phyloP scores from a whole-genome alignment of 2,113 vertebrate species.

The Ondatra zibethicus region DNA sequence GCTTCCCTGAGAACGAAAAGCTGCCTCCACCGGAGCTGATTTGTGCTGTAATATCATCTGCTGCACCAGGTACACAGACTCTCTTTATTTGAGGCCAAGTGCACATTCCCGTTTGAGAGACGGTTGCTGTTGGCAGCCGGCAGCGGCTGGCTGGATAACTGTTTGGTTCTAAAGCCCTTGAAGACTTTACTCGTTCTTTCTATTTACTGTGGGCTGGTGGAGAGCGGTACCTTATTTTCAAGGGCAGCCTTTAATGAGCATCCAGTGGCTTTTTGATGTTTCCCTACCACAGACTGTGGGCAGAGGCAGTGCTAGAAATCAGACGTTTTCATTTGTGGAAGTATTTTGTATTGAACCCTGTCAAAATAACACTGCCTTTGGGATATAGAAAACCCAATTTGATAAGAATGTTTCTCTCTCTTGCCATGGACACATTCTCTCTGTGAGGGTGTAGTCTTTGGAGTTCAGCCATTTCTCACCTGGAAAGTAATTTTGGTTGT shows the following conservation, averaged over 20 bases:
- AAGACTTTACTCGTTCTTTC: conserved; percentile 27
- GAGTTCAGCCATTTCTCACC: conserved; percentile 48
- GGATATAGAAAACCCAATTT: conserved; percentile 74
- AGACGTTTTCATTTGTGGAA: conserved; percentile 76
- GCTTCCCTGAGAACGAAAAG: conserved; percentile 46
- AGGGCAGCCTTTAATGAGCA: conserved; percentile 70
- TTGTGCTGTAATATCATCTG: conserved; percentile 11
- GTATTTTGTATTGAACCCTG: conserved; percentile 64
- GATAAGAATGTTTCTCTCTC: conserved; percentile 50
- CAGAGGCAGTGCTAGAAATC: conserved; percentile 44
- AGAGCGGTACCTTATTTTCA: conserved; percentile 54
- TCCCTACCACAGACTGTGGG: conserved; percentile 32
- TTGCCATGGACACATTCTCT: neutral
- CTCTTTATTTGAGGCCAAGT: conserved; percentile 67
- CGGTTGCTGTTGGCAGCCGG: neutral
- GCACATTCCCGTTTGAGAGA: conserved; percentile 57
- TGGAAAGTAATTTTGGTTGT: conserved; percentile 65
- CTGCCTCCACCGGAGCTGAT: neutral
- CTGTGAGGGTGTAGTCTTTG: conserved; percentile 22
- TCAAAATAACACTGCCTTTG: conserved; percentile 75
- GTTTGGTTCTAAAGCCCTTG: conserved; percentile 58
- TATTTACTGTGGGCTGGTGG: conserved; percentile 46
- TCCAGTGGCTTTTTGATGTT: conserved; percentile 57
- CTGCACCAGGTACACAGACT: conserved; percentile 21
- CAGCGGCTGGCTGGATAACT: conserved; percentile 39